Conservation (phyloP, 2,113 vertebrate genomes). For the Collichthys lucidus region DNA sequence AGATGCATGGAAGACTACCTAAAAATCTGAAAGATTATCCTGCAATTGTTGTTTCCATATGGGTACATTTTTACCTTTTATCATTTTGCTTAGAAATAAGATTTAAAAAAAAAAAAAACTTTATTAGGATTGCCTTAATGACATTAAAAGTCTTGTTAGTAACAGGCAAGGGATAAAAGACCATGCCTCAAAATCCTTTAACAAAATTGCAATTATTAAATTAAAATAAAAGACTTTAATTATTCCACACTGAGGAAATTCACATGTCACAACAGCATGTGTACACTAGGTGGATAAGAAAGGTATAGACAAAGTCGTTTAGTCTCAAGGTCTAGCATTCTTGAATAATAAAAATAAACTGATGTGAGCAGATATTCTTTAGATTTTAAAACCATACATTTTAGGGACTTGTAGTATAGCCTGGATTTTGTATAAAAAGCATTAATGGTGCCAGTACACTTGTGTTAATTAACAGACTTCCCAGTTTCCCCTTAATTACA, state of each 20-base stretch:
- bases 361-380: neutral
- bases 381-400: neutral
- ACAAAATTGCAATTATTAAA: too few species aligned
- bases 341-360: neutral
- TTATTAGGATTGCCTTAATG: neutral
- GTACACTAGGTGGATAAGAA: too few species aligned
- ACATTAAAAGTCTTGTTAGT: neutral
- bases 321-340: neutral
- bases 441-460: neutral
- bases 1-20: neutral
- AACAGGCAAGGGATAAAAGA: neutral
- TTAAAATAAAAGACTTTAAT: too few species aligned
- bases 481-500: neutral
- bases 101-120: too few species aligned
- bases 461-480: neutral
- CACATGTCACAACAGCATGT: too few species aligned
- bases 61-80: neutral
- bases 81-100: too few species aligned
- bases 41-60: neutral
- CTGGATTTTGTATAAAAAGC: neutral
- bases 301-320: too few species aligned
- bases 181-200: too few species aligned
- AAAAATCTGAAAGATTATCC: neutral
- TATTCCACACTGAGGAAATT: too few species aligned
- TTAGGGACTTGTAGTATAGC: neutral